Evolutionary conservation across 2,797 vertebrate species (phyloP).

Genomic region (Rhynchonycteris naso): DNA sequence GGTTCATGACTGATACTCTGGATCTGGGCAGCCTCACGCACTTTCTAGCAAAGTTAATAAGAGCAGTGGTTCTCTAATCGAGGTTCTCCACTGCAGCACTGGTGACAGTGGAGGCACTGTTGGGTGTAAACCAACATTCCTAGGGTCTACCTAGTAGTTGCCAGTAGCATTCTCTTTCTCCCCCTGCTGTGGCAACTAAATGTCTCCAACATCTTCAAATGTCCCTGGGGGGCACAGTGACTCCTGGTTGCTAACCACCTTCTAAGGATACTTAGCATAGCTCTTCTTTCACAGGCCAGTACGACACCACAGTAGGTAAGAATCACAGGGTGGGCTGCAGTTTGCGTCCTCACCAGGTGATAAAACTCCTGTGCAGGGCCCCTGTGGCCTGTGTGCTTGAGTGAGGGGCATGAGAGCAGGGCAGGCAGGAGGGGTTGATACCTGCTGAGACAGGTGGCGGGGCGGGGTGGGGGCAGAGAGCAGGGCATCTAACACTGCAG

Average conservation of each 20-base stretch:
- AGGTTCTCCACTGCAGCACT: neutral
- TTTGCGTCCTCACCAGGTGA: neutral
- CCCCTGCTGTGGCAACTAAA: neutral
- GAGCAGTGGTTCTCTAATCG: neutral
- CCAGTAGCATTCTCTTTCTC: neutral
- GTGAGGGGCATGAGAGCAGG: neutral
- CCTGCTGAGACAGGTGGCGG: neutral
- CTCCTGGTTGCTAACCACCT: neutral
- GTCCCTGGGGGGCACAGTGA: neutral
- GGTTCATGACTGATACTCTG: neutral
- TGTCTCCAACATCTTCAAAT: neutral
- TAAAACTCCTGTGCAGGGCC: neutral
- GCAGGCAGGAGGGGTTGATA: neutral
- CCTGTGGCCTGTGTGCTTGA: neutral
- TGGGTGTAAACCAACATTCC: neutral
- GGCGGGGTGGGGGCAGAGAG: too few relatives aligned
- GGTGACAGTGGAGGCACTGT: neutral
- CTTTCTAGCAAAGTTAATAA: neutral
- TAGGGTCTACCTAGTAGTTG: neutral
- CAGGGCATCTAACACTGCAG: neutral
- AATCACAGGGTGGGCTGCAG: rapidly evolving
- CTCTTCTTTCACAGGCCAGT: neutral
- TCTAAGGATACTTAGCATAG: neutral
- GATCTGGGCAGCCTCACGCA: neutral
- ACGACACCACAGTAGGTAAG: neutral